These are phyloP conservation scores for Apomyelois bistriatella DNA, from an alignment of 2,888 invertebrate species.

Conservation along the genomic window DNA sequence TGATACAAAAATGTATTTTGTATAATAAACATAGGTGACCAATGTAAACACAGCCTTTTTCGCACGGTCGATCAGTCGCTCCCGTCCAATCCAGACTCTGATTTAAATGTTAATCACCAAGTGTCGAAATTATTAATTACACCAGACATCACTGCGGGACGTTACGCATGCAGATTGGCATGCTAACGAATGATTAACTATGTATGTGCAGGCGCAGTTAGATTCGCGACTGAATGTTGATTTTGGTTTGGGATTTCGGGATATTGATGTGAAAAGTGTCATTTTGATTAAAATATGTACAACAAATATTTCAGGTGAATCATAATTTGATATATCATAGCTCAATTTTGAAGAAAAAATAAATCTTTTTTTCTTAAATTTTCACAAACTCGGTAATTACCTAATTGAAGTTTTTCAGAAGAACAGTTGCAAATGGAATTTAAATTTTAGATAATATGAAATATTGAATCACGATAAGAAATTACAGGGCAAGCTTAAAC, in stretches of 20 bases:
- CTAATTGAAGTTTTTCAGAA: too few species aligned
- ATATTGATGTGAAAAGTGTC: background rate
- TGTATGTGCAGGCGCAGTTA: constrained; percentile 49
- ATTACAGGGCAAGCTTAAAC: too few species aligned
- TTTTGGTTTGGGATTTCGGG: constrained; percentile 15
- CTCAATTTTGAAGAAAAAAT: too few species aligned
- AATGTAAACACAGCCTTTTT: constrained; percentile 25
- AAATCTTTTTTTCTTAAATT: too few species aligned
- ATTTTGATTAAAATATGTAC: background rate
- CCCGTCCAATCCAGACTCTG: constrained; percentile 48
- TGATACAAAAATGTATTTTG: too few species aligned
- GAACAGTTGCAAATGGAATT: too few species aligned
- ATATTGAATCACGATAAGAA: too few species aligned
- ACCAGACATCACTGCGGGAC: constrained; percentile 49
- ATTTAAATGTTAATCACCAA: constrained; percentile 74
- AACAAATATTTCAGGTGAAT: too few species aligned
- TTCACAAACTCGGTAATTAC: too few species aligned
- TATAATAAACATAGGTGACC: too few species aligned
- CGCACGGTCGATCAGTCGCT: constrained; percentile 33
- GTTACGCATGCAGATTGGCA: constrained; percentile 77
- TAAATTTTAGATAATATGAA: too few species aligned
- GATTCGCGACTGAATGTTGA: constrained; percentile 24
- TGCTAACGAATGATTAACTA: constrained; percentile 75
- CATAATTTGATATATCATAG: too few species aligned
- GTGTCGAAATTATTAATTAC: constrained; percentile 79